A percentile compares a stretch with the other conserved stretches of the same genome.
Evolutionary conservation across 2,113 vertebrate species (phyloP).

Genomic region (Platanista minor): DNA sequence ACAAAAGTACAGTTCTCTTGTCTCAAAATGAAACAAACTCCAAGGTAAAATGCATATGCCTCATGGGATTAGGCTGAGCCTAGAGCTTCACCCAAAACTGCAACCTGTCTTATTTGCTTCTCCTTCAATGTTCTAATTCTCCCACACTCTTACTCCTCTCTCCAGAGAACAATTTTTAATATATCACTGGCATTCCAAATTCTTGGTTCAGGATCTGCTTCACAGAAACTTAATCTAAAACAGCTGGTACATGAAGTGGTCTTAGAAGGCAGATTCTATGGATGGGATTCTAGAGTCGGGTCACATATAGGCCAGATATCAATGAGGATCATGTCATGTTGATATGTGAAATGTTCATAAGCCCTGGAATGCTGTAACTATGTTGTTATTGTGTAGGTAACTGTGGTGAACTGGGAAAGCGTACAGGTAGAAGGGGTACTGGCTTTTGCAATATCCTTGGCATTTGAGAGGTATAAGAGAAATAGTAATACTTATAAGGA

Average conservation of each 20-base stretch:
- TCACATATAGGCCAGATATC: not conserved
- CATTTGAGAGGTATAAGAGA: not conserved
- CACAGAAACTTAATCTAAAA: not conserved
- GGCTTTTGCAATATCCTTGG: not conserved
- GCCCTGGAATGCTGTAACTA: not conserved
- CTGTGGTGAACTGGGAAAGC: not conserved
- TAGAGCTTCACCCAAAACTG: not conserved
- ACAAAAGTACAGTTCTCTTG: not conserved
- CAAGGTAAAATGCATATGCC: not conserved
- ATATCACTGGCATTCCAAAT: not conserved
- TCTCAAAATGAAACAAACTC: not conserved
- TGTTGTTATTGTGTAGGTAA: not conserved
- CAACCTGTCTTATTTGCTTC: not conserved
- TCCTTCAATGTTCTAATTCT: not conserved
- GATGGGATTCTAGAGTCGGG: not conserved
- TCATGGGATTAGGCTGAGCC: not conserved
- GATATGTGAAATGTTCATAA: not conserved
- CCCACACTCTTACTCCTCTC: not conserved
- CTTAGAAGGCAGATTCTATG: not conserved
- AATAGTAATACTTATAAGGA: not conserved
- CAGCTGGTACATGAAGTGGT: not conserved
- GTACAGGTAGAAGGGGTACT: not conserved
- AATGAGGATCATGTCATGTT: not conserved
- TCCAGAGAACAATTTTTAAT: not conserved
- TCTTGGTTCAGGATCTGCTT: not conserved